These are phyloP conservation scores for Arremon aurantiirostris DNA, from an alignment of 2,797 vertebrate genomes.

Conservation along the genomic window DNA sequence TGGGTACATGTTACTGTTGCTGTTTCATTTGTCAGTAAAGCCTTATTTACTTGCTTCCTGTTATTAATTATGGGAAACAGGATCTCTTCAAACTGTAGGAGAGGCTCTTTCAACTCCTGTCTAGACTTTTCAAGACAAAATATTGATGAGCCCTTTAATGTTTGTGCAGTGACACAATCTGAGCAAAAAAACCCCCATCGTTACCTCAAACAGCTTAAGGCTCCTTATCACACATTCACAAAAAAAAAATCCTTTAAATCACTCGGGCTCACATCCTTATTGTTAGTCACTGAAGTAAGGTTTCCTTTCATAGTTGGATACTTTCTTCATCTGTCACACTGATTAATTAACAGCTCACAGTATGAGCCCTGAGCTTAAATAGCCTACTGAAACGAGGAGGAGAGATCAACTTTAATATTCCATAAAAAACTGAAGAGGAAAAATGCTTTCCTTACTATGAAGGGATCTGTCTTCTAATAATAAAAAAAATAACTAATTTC, in stretches of 20 bases:
- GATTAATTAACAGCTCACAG: constrained; percentile 80
- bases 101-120: constrained; percentile 65
- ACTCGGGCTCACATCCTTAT: constrained; percentile 12
- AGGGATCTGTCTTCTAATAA: neutral
- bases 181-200: neutral
- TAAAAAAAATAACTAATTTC: neutral
- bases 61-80: constrained; percentile 75
- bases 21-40: constrained; percentile 66
- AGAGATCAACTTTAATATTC: constrained; percentile 36
- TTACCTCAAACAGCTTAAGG: constrained; percentile 24
- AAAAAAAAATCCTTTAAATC: constrained; percentile 13
- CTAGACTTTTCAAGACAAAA: constrained; percentile 65
- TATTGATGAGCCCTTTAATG: constrained; percentile 57
- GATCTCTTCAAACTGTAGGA: constrained; percentile 56
- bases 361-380: constrained; percentile 66
- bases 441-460: neutral
- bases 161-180: constrained; percentile 33
- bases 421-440: constrained; percentile 45
- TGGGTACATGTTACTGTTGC: constrained; percentile 3
- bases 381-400: constrained; percentile 25
- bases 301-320: constrained; percentile 75
- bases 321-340: constrained; percentile 79
- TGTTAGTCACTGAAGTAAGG: constrained; percentile 59
- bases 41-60: constrained; percentile 71
- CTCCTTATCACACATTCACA: constrained; percentile 32